Conservation (phyloP, 64 coral and sea anemone genomes). For the Stichodactyla helianthus region DNA sequence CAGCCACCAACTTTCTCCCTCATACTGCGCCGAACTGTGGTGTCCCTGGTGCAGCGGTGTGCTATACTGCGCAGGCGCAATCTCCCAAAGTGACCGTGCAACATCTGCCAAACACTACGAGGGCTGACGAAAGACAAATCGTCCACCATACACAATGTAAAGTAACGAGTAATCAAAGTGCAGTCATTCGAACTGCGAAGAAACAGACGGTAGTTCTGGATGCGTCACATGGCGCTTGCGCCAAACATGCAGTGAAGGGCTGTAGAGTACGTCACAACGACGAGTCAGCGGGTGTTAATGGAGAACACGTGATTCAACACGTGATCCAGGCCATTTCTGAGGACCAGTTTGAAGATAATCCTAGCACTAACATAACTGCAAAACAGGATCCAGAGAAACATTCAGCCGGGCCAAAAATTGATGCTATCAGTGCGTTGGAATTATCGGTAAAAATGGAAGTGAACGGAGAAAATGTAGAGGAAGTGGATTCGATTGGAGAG, state of each 20-base stretch:
- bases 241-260: not conserved
- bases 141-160: not conserved
- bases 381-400: not conserved
- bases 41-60: not conserved
- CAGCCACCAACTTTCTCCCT: not conserved
- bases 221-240: not conserved
- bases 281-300: not conserved
- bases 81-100: conserved; percentile 4
- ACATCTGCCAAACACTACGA: not conserved
- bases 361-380: not conserved
- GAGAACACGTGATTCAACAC: conserved; percentile 20
- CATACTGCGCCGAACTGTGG: not conserved
- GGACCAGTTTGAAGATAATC: not conserved
- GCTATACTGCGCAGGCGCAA: conserved; percentile 1
- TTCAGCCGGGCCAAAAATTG: not conserved
- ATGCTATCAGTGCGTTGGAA: not conserved
- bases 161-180: not conserved
- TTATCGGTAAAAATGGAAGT: not conserved
- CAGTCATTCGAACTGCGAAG: not conserved
- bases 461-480: conserved; percentile 5
- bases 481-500: conserved; percentile 13
- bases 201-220: not conserved
- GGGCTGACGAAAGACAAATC: not conserved
- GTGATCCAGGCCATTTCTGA: conserved; percentile 15
- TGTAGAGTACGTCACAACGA: not conserved